phyloP scores from a whole-genome alignment of 2,113 vertebrate species.

The Ptilonorhynchus violaceus region DNA sequence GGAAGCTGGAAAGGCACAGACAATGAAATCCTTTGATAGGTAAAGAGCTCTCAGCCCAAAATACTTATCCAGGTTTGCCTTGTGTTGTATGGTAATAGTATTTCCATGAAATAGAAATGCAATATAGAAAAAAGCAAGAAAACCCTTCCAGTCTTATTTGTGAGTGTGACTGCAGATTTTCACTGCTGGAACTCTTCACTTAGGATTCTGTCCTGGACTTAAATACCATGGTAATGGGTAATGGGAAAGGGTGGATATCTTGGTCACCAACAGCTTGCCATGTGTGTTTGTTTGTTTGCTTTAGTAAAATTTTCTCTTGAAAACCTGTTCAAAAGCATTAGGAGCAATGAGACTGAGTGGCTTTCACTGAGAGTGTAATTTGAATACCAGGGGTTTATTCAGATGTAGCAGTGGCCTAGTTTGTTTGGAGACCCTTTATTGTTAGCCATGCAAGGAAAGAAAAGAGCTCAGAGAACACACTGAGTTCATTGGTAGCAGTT shows the following conservation, averaged over 20 bases:
- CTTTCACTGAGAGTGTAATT: not conserved
- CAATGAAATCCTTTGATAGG: not conserved
- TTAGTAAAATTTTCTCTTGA: not conserved
- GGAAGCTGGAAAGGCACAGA: not conserved
- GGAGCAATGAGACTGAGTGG: not conserved
- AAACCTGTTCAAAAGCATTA: slow-evolving; percentile 26
- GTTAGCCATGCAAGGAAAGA: not conserved
- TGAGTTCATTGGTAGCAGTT: not conserved
- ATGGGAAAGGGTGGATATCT: not conserved
- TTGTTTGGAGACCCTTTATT: slow-evolving; percentile 26
- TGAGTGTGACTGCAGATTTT: not conserved
- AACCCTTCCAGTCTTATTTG: not conserved
- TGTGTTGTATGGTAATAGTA: not conserved
- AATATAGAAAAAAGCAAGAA: not conserved
- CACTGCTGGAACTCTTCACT: not conserved
- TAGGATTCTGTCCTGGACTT: not conserved
- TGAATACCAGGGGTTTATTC: slow-evolving; percentile 45
- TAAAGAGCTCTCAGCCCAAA: not conserved
- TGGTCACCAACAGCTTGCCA: not conserved
- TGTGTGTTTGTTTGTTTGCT: slow-evolving; percentile 1
- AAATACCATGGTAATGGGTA: not conserved
- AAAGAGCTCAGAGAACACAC: not conserved
- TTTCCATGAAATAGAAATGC: not conserved
- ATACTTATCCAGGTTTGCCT: not conserved
- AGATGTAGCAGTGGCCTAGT: slow-evolving; percentile 14